Base-by-base conservation (phyloP, 2,888 invertebrate genomes). In the Zygogramma bicolorata region DNA sequence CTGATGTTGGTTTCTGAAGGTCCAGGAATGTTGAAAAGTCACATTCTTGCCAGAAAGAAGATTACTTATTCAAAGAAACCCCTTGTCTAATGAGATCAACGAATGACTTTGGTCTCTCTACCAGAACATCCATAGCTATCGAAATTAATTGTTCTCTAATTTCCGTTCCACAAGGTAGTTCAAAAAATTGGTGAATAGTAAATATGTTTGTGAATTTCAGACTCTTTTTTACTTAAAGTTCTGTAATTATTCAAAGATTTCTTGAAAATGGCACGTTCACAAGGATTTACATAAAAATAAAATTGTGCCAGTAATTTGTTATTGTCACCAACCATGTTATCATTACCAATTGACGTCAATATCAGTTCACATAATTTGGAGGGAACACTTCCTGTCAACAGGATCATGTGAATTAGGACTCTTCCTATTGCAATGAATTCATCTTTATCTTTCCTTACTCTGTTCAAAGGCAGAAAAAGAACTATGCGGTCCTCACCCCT, bases 351-450 rank as follows among this genome's bases (percentile, higher is more conserved):
- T 34, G 42, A 40, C 10, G 42, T 38, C n/a, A 62, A 40, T 25
- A 62, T 42, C 22, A 62, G 20, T 42, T 62, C 18, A 29, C 25
- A 65, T 5, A 65, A 53, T 40, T 65, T 65, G 53, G 53, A 65
- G 40, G 65, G 49, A 29, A 65, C 31, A 65, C 34, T 65, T 65
- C 53, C 65, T 27, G 65, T 65, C 29, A 65, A 49, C n/a, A 65
- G 53, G 22, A 65, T 40, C 53, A 53, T 65, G 20, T 65, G 65
- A 20, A 31, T 29, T 40, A 65, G 29, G 25, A 65, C 49, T 65
- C 65, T 65, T 10, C 65, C 65, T 29, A 65, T 65, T 5, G 49
- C 8, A 46, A 40, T 65, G 29, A 27, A 65, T 6, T 49, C 18
- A 1, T 22, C 6, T 65, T 49, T 49, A 53, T 31, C 29, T 65